Conservation (phyloP, 2,888 invertebrate species). For the Oscheius sp. region DNA sequence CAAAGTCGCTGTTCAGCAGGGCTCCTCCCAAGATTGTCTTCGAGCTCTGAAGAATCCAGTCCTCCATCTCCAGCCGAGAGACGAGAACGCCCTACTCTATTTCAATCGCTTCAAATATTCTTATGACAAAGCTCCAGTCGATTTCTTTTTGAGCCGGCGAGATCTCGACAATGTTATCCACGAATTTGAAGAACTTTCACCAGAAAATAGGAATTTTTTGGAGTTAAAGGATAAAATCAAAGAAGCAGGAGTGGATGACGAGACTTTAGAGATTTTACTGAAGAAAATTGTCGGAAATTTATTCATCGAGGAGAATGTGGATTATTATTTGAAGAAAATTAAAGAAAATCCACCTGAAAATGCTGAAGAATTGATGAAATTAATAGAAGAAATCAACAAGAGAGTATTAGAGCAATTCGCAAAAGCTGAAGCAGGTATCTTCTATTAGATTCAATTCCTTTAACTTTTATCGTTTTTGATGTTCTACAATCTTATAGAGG, state of each 20-base stretch:
- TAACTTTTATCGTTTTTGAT: too few relatives aligned
- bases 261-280: constrained; percentile 33
- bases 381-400: constrained; percentile 28
- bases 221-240: not conserved
- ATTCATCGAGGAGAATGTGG: constrained; percentile 36
- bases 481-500: too few relatives aligned
- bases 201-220: constrained; percentile 33
- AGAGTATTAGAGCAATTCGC: constrained; percentile 8
- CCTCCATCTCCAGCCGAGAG: constrained; percentile 37
- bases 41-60: constrained; percentile 46
- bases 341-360: constrained; percentile 15
- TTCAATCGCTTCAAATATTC: constrained; percentile 44
- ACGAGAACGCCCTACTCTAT: constrained; percentile 51
- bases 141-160: constrained; percentile 40
- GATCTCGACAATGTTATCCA: constrained; percentile 39
- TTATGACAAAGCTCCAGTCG: constrained; percentile 34
- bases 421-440: constrained; percentile 12
- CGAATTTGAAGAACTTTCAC: constrained; percentile 43
- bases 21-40: constrained; percentile 52
- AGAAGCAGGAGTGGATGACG: constrained; percentile 34
- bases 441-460: too few relatives aligned
- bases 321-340: constrained; percentile 33
- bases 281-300: constrained; percentile 22
- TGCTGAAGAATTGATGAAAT: constrained; percentile 21
- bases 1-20: constrained; percentile 54